A percentile compares a stretch with the other conserved stretches of the same genome.
Evolutionary conservation across 2,797 vertebrate species (phyloP).

Genomic region (Echeneis naucrates): DNA sequence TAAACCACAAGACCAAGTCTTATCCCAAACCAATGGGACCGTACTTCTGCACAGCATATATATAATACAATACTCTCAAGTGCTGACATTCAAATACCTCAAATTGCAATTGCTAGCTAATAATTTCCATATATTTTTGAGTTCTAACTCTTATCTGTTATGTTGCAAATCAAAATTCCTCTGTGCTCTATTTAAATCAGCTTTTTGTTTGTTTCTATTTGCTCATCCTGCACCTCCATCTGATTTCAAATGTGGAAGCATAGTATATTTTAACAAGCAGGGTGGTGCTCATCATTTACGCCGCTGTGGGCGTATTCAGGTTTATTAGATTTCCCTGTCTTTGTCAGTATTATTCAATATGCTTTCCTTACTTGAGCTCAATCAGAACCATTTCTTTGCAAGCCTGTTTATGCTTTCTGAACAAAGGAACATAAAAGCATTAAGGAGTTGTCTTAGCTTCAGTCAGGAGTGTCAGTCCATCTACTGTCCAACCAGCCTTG

Average conservation of each 20-base stretch:
- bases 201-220: background rate
- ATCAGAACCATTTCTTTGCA: background rate
- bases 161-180: background rate
- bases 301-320: slow-evolving; percentile 7
- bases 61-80: background rate
- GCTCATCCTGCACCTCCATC: slow-evolving; percentile 21
- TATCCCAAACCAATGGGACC: background rate
- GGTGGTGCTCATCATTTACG: slow-evolving; percentile 3
- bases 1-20: too few relatives aligned
- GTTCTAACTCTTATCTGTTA: background rate
- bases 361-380: background rate
- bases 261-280: slow-evolving; percentile 14
- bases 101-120: background rate
- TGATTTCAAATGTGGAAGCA: slow-evolving; percentile 38
- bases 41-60: background rate
- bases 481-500: background rate
- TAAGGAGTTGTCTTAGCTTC: background rate
- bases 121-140: background rate
- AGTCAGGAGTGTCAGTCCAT: background rate
- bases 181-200: slow-evolving; percentile 7
- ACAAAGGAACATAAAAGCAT: background rate
- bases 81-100: background rate
- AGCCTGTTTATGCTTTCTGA: background rate
- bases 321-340: background rate
- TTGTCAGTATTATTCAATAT: background rate